Conservation (phyloP, 2,113 vertebrate genomes). For the Micronycteris hirsuta region DNA sequence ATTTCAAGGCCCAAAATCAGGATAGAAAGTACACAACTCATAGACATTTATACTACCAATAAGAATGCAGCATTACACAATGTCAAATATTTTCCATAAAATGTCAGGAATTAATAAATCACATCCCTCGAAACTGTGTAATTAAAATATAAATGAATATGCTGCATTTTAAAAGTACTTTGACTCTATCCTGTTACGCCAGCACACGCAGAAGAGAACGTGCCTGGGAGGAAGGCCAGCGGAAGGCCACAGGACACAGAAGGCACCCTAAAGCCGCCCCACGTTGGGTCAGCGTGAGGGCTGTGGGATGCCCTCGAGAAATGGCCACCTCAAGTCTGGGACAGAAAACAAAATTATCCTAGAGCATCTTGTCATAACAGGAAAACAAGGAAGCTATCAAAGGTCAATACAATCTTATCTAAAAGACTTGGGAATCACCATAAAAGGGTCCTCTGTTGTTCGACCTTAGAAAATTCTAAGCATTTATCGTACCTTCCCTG, state of each 20-base stretch:
- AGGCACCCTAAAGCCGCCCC: neutral
- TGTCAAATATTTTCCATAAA: neutral
- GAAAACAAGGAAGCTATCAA: neutral
- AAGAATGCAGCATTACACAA: neutral
- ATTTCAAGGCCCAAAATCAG: neutral
- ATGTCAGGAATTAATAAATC: neutral
- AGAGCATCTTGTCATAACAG: neutral
- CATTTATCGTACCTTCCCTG: neutral
- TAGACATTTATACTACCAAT: neutral
- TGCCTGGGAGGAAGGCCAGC: neutral
- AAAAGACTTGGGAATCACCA: neutral
- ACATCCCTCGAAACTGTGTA: neutral
- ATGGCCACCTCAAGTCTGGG: neutral
- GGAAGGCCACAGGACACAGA: neutral
- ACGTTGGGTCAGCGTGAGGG: neutral
- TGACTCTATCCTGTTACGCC: neutral
- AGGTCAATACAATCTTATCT: neutral
- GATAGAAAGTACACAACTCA: neutral
- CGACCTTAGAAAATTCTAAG: neutral
- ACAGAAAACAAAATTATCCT: neutral
- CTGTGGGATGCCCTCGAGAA: neutral
- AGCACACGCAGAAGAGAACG: neutral
- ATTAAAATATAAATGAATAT: slow-evolving; percentile 38
- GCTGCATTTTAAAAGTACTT: neutral
- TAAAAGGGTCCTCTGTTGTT: neutral